These are phyloP conservation scores for Himantopus leucocephalus DNA, from an alignment of 2,113 vertebrate species.

Conservation along the genomic window DNA sequence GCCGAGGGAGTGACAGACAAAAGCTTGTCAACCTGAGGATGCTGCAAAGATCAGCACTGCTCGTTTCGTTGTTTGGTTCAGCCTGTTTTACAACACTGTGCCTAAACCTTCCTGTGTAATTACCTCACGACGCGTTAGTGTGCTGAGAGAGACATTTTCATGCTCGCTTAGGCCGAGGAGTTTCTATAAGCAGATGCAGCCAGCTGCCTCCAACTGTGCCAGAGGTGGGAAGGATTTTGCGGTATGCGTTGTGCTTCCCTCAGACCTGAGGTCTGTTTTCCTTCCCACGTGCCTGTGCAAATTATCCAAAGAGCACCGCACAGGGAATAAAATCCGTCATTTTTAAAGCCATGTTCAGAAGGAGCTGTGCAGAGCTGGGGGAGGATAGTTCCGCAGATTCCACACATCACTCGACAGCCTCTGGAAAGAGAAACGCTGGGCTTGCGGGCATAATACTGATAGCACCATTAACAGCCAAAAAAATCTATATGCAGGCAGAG, in stretches of 20 bases:
- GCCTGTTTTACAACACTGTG: background rate
- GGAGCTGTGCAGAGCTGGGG: background rate
- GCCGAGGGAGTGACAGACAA: background rate
- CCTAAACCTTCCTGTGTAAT: background rate
- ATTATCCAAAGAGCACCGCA: background rate
- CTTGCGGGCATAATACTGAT: background rate
- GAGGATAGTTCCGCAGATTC: background rate
- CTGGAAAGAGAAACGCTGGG: background rate
- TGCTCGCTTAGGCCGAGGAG: background rate
- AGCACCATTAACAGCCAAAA: background rate
- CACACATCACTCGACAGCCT: background rate
- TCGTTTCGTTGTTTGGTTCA: slow-evolving; percentile 6
- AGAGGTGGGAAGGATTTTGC: slow-evolving; percentile 18
- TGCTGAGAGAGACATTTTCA: slow-evolving; percentile 15
- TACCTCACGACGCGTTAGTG: background rate
- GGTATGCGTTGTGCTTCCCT: background rate
- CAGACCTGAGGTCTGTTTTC: slow-evolving; percentile 3
- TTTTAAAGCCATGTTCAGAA: background rate
- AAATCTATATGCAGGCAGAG: background rate
- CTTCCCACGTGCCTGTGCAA: background rate
- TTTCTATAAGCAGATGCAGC: slow-evolving; percentile 26
- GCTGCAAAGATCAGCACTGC: background rate
- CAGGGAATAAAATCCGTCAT: background rate
- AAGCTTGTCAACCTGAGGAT: background rate
- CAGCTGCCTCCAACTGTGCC: slow-evolving; percentile 39